Evolutionary conservation across 2,797 vertebrate species (phyloP).

Genomic region (Pantherophis alleghaniensis): DNA sequence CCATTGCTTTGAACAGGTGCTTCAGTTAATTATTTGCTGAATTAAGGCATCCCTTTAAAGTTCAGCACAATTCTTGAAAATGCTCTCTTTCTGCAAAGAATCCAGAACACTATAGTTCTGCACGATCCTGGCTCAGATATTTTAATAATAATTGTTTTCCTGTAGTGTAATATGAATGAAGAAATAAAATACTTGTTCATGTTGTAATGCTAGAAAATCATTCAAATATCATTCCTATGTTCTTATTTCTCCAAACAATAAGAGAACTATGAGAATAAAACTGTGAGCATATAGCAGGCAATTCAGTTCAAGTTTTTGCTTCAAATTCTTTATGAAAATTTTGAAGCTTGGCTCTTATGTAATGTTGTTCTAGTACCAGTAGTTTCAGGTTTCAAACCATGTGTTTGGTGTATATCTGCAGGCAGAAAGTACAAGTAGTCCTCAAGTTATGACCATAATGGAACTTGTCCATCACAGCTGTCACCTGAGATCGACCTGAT

Average conservation of each 20-base stretch:
- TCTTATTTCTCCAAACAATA: background rate
- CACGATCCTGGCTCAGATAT: background rate
- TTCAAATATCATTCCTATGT: background rate
- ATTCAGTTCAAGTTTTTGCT: background rate
- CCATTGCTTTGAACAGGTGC: background rate
- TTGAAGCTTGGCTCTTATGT: background rate
- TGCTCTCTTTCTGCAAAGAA: background rate
- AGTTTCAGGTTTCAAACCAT: background rate
- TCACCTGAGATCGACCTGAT: background rate
- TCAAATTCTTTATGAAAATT: background rate
- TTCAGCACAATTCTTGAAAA: background rate
- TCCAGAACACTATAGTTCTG: background rate
- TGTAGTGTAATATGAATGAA: background rate
- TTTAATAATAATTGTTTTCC: background rate
- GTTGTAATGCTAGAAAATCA: background rate
- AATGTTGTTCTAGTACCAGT: background rate
- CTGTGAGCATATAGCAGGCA: background rate
- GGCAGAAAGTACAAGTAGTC: background rate
- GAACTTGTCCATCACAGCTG: background rate
- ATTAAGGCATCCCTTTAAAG: background rate
- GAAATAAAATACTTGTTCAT: background rate
- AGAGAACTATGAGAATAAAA: background rate
- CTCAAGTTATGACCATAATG: background rate
- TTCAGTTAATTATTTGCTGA: background rate
- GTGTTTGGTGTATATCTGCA: background rate